These are phyloP conservation scores for Dolomedes plantarius DNA, from an alignment of 2,888 invertebrate genomes.

Conservation along the genomic window DNA sequence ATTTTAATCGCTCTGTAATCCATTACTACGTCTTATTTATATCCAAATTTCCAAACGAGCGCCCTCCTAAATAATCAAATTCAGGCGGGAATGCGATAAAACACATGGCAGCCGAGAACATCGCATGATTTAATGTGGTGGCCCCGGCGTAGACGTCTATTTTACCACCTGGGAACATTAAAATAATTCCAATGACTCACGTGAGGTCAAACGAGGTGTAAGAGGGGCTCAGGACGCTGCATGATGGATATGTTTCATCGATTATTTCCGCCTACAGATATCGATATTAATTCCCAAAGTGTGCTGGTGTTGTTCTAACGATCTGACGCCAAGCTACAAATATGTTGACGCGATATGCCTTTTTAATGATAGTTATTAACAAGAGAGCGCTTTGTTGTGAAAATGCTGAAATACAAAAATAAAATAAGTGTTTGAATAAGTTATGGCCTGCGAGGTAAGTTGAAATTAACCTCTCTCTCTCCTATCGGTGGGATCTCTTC, in stretches of 20 bases:
- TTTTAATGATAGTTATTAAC: slow-evolving; percentile 14
- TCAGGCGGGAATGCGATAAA: neutral
- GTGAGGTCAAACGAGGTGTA: slow-evolving; percentile 43
- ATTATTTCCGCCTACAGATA: slow-evolving; percentile 26
- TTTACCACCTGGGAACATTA: slow-evolving; percentile 64
- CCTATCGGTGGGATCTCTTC: neutral
- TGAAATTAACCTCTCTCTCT: slow-evolving; percentile 4
- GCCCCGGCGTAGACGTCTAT: slow-evolving; percentile 27
- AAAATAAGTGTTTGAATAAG: neutral
- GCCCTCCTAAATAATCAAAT: neutral
- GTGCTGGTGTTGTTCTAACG: slow-evolving; percentile 5
- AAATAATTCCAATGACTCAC: slow-evolving; percentile 51
- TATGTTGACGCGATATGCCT: slow-evolving; percentile 1
- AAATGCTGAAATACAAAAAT: neutral
- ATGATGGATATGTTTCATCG: slow-evolving; percentile 65
- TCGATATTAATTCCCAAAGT: slow-evolving; percentile 12
- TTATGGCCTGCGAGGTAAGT: neutral
- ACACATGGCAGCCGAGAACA: neutral
- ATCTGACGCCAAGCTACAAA: neutral
- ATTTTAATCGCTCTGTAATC: no score
- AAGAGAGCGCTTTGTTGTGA: neutral
- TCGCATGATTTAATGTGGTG: neutral
- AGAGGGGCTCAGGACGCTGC: slow-evolving; percentile 10
- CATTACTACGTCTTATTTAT: no score
- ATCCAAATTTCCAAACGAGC: no score